Percentiles rank a stretch among this genome's conserved stretches.
Conservation (phyloP, 1,140 invertebrate genomes). For the Phocides pigmalion region DNA sequence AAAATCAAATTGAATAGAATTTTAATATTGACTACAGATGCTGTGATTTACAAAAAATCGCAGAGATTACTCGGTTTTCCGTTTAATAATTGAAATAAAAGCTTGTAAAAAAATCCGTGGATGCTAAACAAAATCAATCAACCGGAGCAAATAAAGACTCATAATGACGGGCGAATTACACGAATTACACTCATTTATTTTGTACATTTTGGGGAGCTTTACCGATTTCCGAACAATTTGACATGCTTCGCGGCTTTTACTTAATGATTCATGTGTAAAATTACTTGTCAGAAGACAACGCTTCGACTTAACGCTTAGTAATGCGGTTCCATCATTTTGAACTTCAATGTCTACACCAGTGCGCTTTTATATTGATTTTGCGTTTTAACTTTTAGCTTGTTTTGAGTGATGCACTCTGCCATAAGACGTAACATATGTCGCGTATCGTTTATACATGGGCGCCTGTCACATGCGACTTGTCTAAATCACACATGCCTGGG, state of each 20-base stretch:
- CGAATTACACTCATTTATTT: constrained; percentile 5
- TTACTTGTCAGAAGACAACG: constrained; percentile 11
- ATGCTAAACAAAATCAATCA: constrained; percentile 7
- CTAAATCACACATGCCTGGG: no score
- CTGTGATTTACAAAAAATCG: no score
- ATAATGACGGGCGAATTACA: constrained; percentile 10
- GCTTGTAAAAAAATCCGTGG: background rate
- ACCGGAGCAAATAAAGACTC: constrained; percentile 20
- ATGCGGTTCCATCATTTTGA: no score
- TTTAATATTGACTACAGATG: no score
- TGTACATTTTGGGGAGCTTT: constrained; percentile 9
- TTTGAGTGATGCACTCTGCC: no score
- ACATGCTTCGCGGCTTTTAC: constrained; percentile 12
- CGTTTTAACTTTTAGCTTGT: no score
- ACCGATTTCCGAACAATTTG: constrained; percentile 18
- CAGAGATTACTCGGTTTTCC: background rate
- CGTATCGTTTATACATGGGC: no score
- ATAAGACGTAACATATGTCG: no score
- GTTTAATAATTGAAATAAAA: background rate
- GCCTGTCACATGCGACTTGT: no score
- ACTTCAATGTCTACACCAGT: no score
- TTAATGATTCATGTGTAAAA: constrained; percentile 15
- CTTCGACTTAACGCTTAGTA: background rate
- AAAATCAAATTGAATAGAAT: no score
- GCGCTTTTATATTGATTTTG: no score